Evolutionary conservation across 2,113 vertebrate species (phyloP).

Genomic region (Centropristis striata): DNA sequence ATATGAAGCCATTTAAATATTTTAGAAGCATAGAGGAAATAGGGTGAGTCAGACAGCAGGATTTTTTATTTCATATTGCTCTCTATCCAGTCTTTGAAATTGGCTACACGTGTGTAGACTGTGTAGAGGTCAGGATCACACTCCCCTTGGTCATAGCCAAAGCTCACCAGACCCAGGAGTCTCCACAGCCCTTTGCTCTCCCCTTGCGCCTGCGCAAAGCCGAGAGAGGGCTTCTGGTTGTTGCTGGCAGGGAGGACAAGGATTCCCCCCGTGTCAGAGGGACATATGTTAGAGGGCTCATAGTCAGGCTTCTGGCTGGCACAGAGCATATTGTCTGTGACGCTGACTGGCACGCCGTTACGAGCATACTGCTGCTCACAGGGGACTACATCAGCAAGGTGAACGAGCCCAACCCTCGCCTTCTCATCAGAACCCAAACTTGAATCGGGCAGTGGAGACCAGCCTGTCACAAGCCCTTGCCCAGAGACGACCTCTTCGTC

Average conservation of each 20-base stretch:
- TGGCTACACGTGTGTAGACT: constrained; percentile 91
- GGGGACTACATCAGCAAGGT: constrained; percentile 89
- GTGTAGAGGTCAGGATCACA: constrained; percentile 93
- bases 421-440: constrained; percentile 85
- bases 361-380: constrained; percentile 96
- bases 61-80: constrained; percentile 92
- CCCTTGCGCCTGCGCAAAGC: constrained; percentile 69
- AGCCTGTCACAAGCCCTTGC: constrained; percentile 91
- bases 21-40: constrained; percentile 7
- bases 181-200: constrained; percentile 87
- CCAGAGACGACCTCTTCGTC: constrained; percentile 80
- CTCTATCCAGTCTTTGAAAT: constrained; percentile 97
- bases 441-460: constrained; percentile 89
- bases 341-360: constrained; percentile 90
- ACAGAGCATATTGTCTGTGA: constrained; percentile 98
- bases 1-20: constrained; percentile 34
- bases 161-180: constrained; percentile 95
- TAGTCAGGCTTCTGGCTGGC: constrained; percentile 85
- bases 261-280: constrained; percentile 96
- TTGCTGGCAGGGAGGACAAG: constrained; percentile 83
- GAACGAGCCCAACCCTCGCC: constrained; percentile 88
- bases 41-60: constrained; percentile 5
- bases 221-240: constrained; percentile 27
- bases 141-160: constrained; percentile 93
- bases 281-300: constrained; percentile 91